Base-by-base conservation (phyloP, 1,140 invertebrate species). In the Trichoplusia ni region DNA sequence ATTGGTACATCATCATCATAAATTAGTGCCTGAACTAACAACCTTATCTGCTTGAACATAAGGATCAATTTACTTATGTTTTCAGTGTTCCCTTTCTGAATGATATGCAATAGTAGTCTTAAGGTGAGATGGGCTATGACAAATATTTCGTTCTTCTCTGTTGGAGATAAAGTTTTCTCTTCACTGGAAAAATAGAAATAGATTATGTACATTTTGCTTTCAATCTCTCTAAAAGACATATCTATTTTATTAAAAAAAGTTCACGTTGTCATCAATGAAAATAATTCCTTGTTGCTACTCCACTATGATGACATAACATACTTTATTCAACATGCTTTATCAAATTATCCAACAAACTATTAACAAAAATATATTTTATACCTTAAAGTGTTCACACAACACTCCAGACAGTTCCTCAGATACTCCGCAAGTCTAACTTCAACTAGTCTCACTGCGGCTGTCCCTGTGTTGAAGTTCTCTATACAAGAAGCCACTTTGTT, bases 61-160 rank as follows among this genome's bases (percentile, higher is more conserved):
- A 27, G 40, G 18, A 21, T 70, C 31, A 80, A 44, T 16, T 67
- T 59, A 6, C 11, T 9, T 9, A 16, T 38, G 23, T 67, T 72
- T 0, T 71, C 46, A 4, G 62, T 14, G 8, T 58, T 64, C 8
- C 67, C 44, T 70, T 84, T 87, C 44, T 87, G 86, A 46, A 84
- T 33, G 11, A 87, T 73, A 19, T 79, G 75, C 4, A 87, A 46
- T 21, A 82, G 9, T 13, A 89, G 38, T 19, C 86, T 59, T 19
- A 84, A 40, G 2, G 76, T 62, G 23, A 77, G 67, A 61, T 89
- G 84, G 14, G 64, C 25, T 2, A 86, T n/a, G 23, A 69, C 75
- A 44, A 76, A 86, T 44, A 89, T 73, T 69, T 84, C 83, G 61
- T 83, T 89, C 60, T 83, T 86, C 53, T 84, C 79, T 37, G 83